A percentile compares a stretch with the other conserved stretches of the same genome.
Conservation (phyloP, 1,140 invertebrate genomes). For the Metaphire vulgaris region DNA sequence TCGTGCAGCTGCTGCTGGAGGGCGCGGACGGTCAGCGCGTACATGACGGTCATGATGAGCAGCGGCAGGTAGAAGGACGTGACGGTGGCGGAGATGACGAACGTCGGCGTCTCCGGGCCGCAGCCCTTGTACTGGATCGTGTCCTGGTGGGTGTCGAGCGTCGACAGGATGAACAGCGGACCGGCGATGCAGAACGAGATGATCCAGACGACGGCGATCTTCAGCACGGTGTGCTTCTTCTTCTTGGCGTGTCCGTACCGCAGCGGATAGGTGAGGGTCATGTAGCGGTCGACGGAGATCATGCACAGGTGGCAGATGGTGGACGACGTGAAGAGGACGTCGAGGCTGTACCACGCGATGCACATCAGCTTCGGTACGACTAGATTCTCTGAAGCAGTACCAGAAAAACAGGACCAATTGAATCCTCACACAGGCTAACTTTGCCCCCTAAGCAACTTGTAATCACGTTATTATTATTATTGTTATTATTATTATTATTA, state of each 20-base stretch:
- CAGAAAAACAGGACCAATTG: not conserved
- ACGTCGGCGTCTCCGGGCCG: conserved; percentile 67
- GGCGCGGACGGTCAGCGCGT: conserved; percentile 71
- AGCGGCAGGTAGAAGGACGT: conserved; percentile 87
- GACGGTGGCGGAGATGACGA: conserved; percentile 81
- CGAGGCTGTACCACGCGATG: conserved; percentile 55
- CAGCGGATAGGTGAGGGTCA: conserved; percentile 53
- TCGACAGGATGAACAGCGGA: conserved; percentile 75
- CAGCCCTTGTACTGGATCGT: conserved; percentile 56
- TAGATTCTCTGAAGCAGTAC: conserved; percentile 27
- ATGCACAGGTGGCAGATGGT: conserved; percentile 93
- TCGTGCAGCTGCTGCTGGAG: conserved; percentile 29
- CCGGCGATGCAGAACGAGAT: conserved; percentile 77
- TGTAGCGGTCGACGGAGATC: conserved; percentile 71
- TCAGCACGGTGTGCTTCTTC: conserved; percentile 61
- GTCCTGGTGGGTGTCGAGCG: conserved; percentile 44
- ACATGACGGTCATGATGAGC: conserved; percentile 82
- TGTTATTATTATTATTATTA: not conserved
- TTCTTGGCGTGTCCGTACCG: conserved; percentile 34
- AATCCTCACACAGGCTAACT: not conserved
- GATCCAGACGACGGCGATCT: conserved; percentile 78
- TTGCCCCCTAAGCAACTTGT: too few relatives aligned
- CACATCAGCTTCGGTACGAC: conserved; percentile 30
- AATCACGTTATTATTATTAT: not conserved
- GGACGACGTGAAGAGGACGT: conserved; percentile 80